Percentiles rank a stretch among this genome's conserved stretches.
Conservation (phyloP, 2,113 vertebrate species). For the Mus pahari region DNA sequence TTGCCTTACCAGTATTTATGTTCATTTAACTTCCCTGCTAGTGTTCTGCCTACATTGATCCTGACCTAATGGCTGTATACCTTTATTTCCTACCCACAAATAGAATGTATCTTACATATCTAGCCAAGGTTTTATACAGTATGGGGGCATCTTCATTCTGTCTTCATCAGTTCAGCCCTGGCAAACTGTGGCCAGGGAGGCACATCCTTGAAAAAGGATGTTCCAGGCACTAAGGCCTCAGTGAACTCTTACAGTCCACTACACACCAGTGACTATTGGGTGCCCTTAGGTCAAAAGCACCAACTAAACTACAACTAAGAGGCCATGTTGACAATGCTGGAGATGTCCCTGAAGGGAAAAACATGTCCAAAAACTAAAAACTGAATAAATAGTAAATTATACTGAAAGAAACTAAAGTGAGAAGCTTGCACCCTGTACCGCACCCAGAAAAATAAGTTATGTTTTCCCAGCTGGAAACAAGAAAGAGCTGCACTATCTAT, state of each 20-base stretch:
- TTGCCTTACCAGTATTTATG: not conserved
- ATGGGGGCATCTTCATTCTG: too few species aligned
- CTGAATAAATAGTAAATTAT: constrained; percentile 41
- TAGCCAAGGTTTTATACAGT: not conserved
- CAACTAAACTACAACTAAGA: not conserved
- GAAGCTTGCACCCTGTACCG: not conserved
- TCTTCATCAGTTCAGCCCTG: not conserved
- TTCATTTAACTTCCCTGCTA: not conserved
- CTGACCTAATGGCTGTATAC: not conserved
- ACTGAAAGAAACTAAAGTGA: constrained; percentile 55
- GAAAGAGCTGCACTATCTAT: constrained; percentile 76
- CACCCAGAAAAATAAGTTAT: constrained; percentile 60
- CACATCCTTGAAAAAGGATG: not conserved
- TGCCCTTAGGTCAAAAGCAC: not conserved
- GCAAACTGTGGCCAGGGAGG: not conserved
- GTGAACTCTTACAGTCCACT: not conserved
- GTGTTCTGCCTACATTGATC: not conserved
- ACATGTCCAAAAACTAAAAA: constrained; percentile 21
- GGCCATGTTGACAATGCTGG: not conserved
- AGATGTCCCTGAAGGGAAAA: not conserved
- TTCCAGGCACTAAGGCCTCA: not conserved
- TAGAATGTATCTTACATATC: not conserved
- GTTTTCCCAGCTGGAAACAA: constrained; percentile 67
- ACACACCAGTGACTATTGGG: not conserved
- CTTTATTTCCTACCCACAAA: not conserved